Percentiles rank a stretch among this genome's conserved stretches.
phyloP scores from a whole-genome alignment of 2,113 vertebrate species.

The Alethe diademata region DNA sequence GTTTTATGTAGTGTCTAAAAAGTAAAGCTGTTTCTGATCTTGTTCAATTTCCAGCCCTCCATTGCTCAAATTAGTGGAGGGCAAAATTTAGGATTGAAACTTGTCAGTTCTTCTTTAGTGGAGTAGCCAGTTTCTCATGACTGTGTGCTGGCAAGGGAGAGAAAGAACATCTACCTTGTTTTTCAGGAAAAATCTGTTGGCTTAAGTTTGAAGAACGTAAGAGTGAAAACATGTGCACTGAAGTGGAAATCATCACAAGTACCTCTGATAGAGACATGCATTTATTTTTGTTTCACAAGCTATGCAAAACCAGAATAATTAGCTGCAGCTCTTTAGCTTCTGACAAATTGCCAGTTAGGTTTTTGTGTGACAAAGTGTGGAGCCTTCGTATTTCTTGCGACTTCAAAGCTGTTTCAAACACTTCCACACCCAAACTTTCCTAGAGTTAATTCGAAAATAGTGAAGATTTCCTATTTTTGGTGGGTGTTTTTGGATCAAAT shows the following conservation, averaged over 20 bases:
- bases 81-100: background rate
- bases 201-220: constrained; percentile 19
- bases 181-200: constrained; percentile 25
- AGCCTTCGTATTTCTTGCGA: rapidly evolving
- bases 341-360: background rate
- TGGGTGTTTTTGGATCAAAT: background rate
- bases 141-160: rapidly evolving
- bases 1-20: background rate
- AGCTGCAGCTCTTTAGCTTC: constrained; percentile 46
- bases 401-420: background rate
- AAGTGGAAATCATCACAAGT: constrained; percentile 47
- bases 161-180: constrained; percentile 7
- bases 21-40: background rate
- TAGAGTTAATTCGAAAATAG: background rate
- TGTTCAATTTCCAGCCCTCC: background rate
- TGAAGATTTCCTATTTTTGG: background rate
- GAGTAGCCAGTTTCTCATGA: background rate
- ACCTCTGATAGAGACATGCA: constrained; percentile 26
- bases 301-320: constrained; percentile 56
- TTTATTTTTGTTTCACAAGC: constrained; percentile 52
- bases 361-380: constrained; percentile 22
- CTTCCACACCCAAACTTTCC: background rate
- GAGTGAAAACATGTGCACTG: constrained; percentile 27
- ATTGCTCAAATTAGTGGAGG: background rate
- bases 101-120: background rate